Conservation (phyloP, 2,888 invertebrate species). For the Dryomyza anilis region DNA sequence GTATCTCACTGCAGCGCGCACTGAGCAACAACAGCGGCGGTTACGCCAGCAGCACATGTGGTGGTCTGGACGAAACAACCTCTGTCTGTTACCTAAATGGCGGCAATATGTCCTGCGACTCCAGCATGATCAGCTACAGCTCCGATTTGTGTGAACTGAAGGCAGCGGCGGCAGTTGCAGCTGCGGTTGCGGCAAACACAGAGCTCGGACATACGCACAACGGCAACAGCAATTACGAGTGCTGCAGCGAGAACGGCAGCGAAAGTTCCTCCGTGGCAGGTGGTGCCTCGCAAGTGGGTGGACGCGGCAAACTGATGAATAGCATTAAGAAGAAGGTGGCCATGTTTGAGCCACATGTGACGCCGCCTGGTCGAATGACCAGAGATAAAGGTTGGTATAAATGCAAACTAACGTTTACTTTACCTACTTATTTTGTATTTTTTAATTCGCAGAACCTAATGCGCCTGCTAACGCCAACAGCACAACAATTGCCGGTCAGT, state of each 20-base stretch:
- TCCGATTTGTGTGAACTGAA: constrained; percentile 67
- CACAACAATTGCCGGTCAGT: constrained; percentile 34
- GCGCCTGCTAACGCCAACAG: no score
- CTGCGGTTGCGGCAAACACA: not conserved
- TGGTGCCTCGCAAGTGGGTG: constrained; percentile 15
- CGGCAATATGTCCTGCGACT: constrained; percentile 70
- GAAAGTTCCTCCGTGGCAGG: constrained; percentile 76
- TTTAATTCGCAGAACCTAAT: constrained; percentile 22
- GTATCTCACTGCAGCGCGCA: constrained; percentile 63
- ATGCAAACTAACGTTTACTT: no score
- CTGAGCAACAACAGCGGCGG: constrained; percentile 68
- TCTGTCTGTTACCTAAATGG: constrained; percentile 48
- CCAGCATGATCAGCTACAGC: constrained; percentile 78
- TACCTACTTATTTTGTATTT: not conserved
- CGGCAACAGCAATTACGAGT: constrained; percentile 51
- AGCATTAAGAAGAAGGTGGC: constrained; percentile 67
- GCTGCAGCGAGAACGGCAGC: constrained; percentile 74
- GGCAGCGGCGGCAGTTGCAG: constrained; percentile 17
- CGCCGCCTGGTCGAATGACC: no score
- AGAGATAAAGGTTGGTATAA: constrained; percentile 8
- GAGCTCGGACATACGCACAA: constrained; percentile 15
- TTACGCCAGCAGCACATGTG: constrained; percentile 69
- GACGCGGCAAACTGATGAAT: constrained; percentile 30
- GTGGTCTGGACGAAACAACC: constrained; percentile 63
- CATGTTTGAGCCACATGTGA: constrained; percentile 63